Evolutionary conservation across 2,797 vertebrate genomes (phyloP), one percentile per base, ranked within the genome.

Genomic region (Mormyrops boulengeri): DNA sequence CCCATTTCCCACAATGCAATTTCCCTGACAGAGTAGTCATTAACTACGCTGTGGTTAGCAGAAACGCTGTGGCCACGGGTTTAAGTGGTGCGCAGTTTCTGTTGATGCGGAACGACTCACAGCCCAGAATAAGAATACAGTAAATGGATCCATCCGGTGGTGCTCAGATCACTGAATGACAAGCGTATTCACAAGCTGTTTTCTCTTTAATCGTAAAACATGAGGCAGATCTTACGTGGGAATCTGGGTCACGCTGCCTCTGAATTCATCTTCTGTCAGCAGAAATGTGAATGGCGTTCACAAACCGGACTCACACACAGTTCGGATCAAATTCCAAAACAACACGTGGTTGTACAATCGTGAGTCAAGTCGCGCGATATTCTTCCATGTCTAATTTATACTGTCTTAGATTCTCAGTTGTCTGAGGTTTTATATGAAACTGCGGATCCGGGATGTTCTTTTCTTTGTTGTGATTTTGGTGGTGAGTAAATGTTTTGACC

Each of bases 1-100:
- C 49, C 49, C 11, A 52, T 86, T 53, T 86, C 84, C 84, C 84
- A 86, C 50, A 52, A 86, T 86, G 84, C 50, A 53, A 53, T 30
- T 52, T 86, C 47, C 50, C 47, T 52, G 26, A 34, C 73, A 52
- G n/a, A 52, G 84, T 53, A 52, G 47, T 86, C 84, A 86, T 50
- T 34, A 86, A 86, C 26, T 80, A 19, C 17, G 38, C 41, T 53
- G 84, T 6, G 50, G 50, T 80, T 80, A 3, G n/a, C 47, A 53
- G 26, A 85, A 52, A 50, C 22, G 50, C 30, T 86, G 84, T 34
- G 84, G 50, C 14, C 22, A 17, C 26, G 11, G 50, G 26, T 17
- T 47, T 86, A 14, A 52, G 12, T 86, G 26, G n/a, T 7, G 4
- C 82, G 2, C 44, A 7, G 44, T 86, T 86, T 86, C 22, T 34